Evolutionary conservation across 2,113 vertebrate species (phyloP).

Genomic region (Brienomyrus longianalis): DNA sequence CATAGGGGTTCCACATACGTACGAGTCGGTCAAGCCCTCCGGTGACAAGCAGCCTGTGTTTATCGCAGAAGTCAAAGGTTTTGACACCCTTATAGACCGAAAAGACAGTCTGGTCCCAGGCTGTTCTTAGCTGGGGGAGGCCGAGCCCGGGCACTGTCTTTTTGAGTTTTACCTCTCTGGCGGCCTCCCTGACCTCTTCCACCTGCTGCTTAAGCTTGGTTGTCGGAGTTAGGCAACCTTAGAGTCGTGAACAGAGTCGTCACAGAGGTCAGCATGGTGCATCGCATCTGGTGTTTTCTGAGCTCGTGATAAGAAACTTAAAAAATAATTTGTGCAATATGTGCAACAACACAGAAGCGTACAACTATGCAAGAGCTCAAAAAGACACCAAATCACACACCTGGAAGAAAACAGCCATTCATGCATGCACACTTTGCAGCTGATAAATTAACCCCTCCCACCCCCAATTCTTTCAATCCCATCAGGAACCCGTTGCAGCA

Average conservation of each 20-base stretch:
- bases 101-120: slow-evolving; percentile 55
- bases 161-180: slow-evolving; percentile 47
- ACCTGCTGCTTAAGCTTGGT: slow-evolving; percentile 53
- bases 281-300: background rate
- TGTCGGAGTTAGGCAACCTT: slow-evolving; percentile 48
- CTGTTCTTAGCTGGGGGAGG: slow-evolving; percentile 42
- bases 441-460: slow-evolving; percentile 31
- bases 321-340: background rate
- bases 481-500: slow-evolving; percentile 12
- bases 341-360: background rate
- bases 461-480: background rate
- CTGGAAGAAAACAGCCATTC: background rate
- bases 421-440: slow-evolving; percentile 18
- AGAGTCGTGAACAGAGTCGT: slow-evolving; percentile 12
- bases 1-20: slow-evolving; percentile 63
- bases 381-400: background rate
- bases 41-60: slow-evolving; percentile 56
- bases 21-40: slow-evolving; percentile 59
- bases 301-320: background rate
- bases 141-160: slow-evolving; percentile 32
- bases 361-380: background rate
- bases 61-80: slow-evolving; percentile 56
- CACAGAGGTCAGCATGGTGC: no score
- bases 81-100: slow-evolving; percentile 54
- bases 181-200: slow-evolving; percentile 51